Evolutionary conservation across 2,113 vertebrate species (phyloP).

Genomic region (Datnioides undecimradiatus): DNA sequence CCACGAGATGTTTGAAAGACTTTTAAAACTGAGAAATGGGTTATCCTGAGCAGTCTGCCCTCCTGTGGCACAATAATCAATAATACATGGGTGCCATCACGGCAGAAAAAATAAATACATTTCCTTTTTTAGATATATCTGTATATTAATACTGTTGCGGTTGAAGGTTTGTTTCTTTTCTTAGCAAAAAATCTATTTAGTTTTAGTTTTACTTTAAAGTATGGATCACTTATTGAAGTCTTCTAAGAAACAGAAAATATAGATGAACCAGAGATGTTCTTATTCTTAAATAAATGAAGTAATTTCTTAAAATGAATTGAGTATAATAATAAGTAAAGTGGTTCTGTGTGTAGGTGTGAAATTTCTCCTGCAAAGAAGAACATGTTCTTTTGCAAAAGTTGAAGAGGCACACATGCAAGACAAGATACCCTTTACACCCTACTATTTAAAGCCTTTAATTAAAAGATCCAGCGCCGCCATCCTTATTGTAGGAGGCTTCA

Average conservation of each 20-base stretch:
- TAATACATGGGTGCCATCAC: too few relatives aligned
- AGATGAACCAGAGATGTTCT: background rate
- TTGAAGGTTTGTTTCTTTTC: too few relatives aligned
- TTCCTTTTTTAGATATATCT: too few relatives aligned
- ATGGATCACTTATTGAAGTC: background rate
- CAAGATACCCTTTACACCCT: background rate
- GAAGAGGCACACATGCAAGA: background rate
- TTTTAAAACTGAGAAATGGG: too few relatives aligned
- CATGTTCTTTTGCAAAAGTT: background rate
- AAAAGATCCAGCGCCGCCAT: background rate
- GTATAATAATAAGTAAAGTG: background rate
- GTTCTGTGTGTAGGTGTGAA: conserved; percentile 8
- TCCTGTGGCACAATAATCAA: too few relatives aligned
- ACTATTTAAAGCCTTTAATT: conserved; percentile 14
- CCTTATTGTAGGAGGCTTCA: background rate
- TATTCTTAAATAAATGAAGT: background rate
- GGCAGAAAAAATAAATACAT: too few relatives aligned
- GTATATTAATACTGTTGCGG: too few relatives aligned
- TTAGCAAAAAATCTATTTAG: background rate
- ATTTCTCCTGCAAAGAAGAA: background rate
- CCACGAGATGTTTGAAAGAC: background rate
- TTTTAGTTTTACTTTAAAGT: background rate
- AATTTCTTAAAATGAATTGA: conserved; percentile 10
- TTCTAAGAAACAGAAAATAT: background rate
- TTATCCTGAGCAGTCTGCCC: too few relatives aligned